phyloP scores from a whole-genome alignment of 2,113 vertebrate species.

The Lophotis ruficrista region DNA sequence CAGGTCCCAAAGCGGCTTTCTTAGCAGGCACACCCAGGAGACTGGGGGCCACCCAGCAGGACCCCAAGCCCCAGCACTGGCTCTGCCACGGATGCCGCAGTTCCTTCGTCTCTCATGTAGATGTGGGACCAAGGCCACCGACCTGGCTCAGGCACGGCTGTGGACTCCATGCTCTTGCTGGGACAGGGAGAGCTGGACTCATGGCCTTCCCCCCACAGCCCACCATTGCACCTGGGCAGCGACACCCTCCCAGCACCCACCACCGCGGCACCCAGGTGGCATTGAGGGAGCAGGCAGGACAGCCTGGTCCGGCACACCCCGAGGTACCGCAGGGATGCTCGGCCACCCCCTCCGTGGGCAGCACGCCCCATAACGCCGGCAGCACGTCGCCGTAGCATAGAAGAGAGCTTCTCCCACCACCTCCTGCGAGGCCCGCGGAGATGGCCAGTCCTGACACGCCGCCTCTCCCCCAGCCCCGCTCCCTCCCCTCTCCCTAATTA shows the following conservation, averaged over 20 bases:
- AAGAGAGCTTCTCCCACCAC: background rate
- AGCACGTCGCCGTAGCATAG: background rate
- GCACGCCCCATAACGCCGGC: background rate
- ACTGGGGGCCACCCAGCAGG: background rate
- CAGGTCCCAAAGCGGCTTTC: background rate
- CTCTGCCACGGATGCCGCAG: background rate
- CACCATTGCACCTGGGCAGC: background rate
- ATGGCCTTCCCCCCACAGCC: background rate
- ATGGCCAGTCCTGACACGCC: conserved; percentile 52
- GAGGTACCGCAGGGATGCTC: background rate
- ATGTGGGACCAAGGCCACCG: background rate
- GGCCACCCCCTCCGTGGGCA: background rate
- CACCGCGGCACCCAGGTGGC: background rate
- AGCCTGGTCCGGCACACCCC: background rate
- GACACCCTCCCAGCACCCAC: background rate
- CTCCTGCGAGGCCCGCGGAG: background rate
- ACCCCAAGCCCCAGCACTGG: background rate
- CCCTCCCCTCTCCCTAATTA: conserved; percentile 69
- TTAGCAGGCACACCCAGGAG: background rate
- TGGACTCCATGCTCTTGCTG: background rate
- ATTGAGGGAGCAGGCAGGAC: accelerated
- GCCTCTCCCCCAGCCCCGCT: conserved; percentile 45
- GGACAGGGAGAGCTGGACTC: background rate
- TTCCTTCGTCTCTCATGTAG: background rate
- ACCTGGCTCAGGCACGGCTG: background rate